Conservation (phyloP, 2,888 invertebrate species). For the Oscheius sp. region DNA sequence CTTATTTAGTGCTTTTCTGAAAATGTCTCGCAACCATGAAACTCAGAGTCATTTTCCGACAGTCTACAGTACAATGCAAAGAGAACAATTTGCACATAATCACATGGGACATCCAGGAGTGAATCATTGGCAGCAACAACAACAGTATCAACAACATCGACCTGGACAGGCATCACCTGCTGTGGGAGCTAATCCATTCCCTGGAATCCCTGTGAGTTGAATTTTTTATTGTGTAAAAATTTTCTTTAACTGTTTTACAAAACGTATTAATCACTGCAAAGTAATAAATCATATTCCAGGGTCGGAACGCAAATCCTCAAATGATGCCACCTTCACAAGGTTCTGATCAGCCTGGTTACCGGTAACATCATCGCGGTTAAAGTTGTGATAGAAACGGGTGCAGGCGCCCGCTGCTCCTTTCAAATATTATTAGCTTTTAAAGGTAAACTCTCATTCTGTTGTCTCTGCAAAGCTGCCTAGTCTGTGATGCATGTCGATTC, state of each 20-base stretch:
- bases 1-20: constrained; percentile 92
- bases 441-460: background rate
- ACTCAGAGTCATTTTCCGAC: constrained; percentile 2
- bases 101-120: constrained; percentile 17
- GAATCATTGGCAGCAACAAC: constrained; percentile 26
- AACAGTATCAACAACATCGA: constrained; percentile 27
- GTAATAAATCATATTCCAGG: background rate
- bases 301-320: constrained; percentile 12
- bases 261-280: no score
- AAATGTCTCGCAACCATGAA: constrained; percentile 69
- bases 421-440: constrained; percentile 8
- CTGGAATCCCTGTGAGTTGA: constrained; percentile 12
- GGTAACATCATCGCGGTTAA: constrained; percentile 22
- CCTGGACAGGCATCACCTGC: constrained; percentile 18
- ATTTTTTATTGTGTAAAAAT: no score
- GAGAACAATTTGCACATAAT: background rate
- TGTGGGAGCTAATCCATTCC: constrained; percentile 7
- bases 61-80: background rate
- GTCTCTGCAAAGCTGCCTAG: background rate
- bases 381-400: constrained; percentile 22
- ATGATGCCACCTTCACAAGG: constrained; percentile 31
- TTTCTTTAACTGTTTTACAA: background rate
- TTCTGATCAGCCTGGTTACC: constrained; percentile 14
- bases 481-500: constrained; percentile 1
- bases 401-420: constrained; percentile 12